Evolutionary conservation across 2,797 vertebrate genomes (phyloP), one percentile per base, ranked within the genome.

Genomic region (Enteromius thamalakanensis): DNA sequence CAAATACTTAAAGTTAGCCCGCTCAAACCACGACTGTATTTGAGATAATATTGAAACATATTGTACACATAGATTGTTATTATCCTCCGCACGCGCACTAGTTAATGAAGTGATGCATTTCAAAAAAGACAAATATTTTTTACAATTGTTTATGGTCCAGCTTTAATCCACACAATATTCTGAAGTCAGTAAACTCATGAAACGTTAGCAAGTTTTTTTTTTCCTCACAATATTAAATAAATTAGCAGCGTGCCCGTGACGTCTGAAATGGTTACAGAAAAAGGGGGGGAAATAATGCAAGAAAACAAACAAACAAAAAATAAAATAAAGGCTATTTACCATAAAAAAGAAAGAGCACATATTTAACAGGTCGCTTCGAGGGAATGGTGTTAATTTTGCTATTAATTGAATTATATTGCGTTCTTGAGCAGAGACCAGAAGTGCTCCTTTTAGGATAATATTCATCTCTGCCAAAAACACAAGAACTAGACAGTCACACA

Each of bases 211-310:
- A 96, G 94, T 87, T 90, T 89, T 89, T 67, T 69, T 21, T 21
- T 10, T 53, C 76, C 45, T 83, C 87, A 93, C 92, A 93, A 79
- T 87, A 92, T 92, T 91, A 95, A 97, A 97, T 97, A 97, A 97
- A 96, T 97, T 96, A 97, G 91, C 92, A 96, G 92, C 92, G 86
- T 90, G 83, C 77, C 84, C 86, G 62, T 70, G 89, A 89, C n/a
- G 77, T 85, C n/a, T 37, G 42, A 83, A 89, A 21, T 47, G 26
- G 45, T 79, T 87, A 87, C 55, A 89, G 83, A 90, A 89, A 90
- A 89, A 90, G 88, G 83, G 42, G 42, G 11, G 11, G 42, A 9
- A 10, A 47, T 47, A 88, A 55, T 85, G 81, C 78, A 87, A 74
- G 40, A 67, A 84, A 55, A 85, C 49, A 70, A 76, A 80, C 19